Conservation (phyloP, 1,140 invertebrate genomes). For the Holcopasites calliopsidis region DNA sequence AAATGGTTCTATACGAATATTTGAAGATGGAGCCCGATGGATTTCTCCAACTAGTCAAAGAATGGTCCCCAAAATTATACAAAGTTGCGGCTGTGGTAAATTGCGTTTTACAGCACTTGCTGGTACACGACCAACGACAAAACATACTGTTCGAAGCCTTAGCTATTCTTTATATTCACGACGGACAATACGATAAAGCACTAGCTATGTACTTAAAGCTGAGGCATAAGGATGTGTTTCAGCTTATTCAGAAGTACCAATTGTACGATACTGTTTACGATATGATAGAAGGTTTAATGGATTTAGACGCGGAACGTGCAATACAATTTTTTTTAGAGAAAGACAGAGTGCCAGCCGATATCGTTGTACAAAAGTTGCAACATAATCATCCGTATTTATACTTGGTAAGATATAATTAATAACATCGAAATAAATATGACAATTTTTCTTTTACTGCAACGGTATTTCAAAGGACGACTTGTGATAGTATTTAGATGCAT, state of each 20-base stretch:
- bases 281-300: constrained; percentile 94
- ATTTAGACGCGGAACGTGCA: constrained; percentile 91
- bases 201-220: constrained; percentile 94
- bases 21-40: constrained; percentile 91
- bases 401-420: constrained; percentile 77
- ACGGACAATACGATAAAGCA: constrained; percentile 95
- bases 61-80: constrained; percentile 94
- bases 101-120: constrained; percentile 88
- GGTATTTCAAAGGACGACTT: constrained; percentile 4
- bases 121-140: constrained; percentile 85
- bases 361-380: constrained; percentile 90
- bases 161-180: constrained; percentile 94
- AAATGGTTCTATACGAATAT: constrained; percentile 97
- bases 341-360: constrained; percentile 87
- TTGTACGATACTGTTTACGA: constrained; percentile 91
- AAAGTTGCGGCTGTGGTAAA: constrained; percentile 92
- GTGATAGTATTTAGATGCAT: constrained; percentile 85
- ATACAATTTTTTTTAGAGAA: constrained; percentile 92
- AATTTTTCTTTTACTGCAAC: not conserved
- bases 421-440: not conserved
- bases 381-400: constrained; percentile 88
- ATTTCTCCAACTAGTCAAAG: constrained; percentile 92
- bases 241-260: constrained; percentile 90
- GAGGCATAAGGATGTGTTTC: constrained; percentile 92
- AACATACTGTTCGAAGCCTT: constrained; percentile 91